phyloP scores from a whole-genome alignment of 2,797 vertebrate species.

The Nannoperca australis region DNA sequence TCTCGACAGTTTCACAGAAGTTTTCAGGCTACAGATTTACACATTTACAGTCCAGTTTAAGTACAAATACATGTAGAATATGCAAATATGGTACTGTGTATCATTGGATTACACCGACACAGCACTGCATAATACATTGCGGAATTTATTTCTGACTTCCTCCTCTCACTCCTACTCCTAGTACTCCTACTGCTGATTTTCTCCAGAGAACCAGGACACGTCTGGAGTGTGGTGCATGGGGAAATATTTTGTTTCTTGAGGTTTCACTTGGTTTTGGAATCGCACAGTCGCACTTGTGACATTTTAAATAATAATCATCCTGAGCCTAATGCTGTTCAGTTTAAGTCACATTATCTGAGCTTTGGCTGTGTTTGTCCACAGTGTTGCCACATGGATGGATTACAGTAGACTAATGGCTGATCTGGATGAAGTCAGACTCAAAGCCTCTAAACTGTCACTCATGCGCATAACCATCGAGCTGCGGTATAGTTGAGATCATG shows the following conservation, averaged over 20 bases:
- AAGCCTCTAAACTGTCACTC: slow-evolving; percentile 61
- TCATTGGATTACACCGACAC: slow-evolving; percentile 74
- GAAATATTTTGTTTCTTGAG: slow-evolving; percentile 42
- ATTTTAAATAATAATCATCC: slow-evolving; percentile 57
- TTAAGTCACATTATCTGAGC: slow-evolving; percentile 65
- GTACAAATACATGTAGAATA: slow-evolving; percentile 44
- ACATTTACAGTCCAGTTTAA: slow-evolving; percentile 28
- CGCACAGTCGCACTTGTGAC: slow-evolving; percentile 21
- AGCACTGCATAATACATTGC: slow-evolving; percentile 59
- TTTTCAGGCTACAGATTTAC: slow-evolving; percentile 26
- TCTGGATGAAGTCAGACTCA: slow-evolving; percentile 60
- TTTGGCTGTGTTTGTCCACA: slow-evolving; percentile 54
- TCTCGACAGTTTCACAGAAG: not conserved
- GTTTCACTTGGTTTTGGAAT: slow-evolving; percentile 48
- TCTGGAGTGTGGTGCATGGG: slow-evolving; percentile 27
- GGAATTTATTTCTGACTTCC: slow-evolving; percentile 70
- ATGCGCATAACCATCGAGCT: slow-evolving; percentile 24
- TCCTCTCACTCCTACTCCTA: slow-evolving; percentile 67
- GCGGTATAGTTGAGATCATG: slow-evolving; percentile 16
- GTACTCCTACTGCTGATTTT: slow-evolving; percentile 67
- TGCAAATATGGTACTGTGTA: slow-evolving; percentile 52
- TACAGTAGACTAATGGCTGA: slow-evolving; percentile 64
- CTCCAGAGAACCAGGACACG: slow-evolving; percentile 54
- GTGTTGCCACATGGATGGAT: slow-evolving; percentile 67
- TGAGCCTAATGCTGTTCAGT: slow-evolving; percentile 35